Conservation (phyloP, 1,140 invertebrate genomes). For the Drosophila kepulauana region DNA sequence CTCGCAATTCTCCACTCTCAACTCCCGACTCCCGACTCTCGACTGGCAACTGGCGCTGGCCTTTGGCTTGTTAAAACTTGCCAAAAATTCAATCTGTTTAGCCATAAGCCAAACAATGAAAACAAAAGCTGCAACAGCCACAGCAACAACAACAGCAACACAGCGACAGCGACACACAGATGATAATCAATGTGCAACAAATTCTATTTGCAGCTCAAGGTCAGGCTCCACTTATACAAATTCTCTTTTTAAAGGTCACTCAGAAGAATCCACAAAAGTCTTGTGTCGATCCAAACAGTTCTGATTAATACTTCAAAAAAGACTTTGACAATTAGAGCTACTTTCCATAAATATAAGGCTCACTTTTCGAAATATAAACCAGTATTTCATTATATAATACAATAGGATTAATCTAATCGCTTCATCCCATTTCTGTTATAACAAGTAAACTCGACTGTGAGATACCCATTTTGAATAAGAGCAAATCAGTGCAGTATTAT, state of each 20-base stretch:
- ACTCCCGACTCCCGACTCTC: background rate
- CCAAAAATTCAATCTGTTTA: conserved; percentile 77
- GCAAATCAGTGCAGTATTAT: too few relatives aligned
- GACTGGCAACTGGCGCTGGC: conserved; percentile 25
- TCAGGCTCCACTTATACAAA: conserved; percentile 24
- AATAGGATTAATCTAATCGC: too few relatives aligned
- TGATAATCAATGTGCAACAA: conserved; percentile 57
- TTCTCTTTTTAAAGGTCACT: too few relatives aligned
- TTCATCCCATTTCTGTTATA: too few relatives aligned
- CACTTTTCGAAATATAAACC: too few relatives aligned
- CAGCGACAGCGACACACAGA: conserved; percentile 14
- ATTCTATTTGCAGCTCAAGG: conserved; percentile 55
- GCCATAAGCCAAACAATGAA: conserved; percentile 46
- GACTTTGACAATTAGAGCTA: background rate
- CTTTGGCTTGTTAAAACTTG: conserved; percentile 70
- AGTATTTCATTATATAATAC: too few relatives aligned
- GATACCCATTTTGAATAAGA: too few relatives aligned
- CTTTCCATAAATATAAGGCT: too few relatives aligned
- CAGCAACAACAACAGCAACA: conserved; percentile 28
- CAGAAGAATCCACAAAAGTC: too few relatives aligned
- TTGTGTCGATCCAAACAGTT: too few relatives aligned
- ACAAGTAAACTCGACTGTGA: too few relatives aligned
- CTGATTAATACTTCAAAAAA: background rate
- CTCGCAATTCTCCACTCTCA: background rate
- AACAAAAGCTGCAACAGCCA: conserved; percentile 20